phyloP scores from a whole-genome alignment of 2,113 vertebrate genomes.

The Gobius niger region DNA sequence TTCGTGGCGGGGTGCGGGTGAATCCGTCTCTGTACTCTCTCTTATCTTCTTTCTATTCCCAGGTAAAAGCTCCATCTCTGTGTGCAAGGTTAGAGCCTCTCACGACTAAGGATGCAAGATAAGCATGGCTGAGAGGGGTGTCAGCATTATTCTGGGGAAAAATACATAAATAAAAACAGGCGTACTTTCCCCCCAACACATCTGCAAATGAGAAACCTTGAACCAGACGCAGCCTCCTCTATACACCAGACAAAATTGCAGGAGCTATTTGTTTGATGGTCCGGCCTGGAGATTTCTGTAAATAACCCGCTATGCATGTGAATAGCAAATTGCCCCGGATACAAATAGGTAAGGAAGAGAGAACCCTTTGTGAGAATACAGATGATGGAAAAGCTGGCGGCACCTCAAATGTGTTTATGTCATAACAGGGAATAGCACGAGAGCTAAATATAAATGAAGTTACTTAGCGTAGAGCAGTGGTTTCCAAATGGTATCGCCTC shows the following conservation, averaged over 20 bases:
- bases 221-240: constrained; percentile 37
- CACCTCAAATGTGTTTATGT: not conserved
- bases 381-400: not conserved
- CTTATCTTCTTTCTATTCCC: constrained; percentile 41
- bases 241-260: constrained; percentile 11
- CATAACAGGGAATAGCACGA: too few species aligned
- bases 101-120: constrained; percentile 55
- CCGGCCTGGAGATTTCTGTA: constrained; percentile 16
- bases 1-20: not conserved
- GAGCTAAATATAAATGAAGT: not conserved
- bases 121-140: constrained; percentile 54
- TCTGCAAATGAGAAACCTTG: constrained; percentile 59
- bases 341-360: not conserved
- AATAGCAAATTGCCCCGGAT: not conserved
- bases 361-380: not conserved
- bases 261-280: constrained; percentile 26
- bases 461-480: not conserved
- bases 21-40: constrained; percentile 13
- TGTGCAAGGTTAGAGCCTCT: constrained; percentile 22
- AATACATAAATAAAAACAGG: constrained; percentile 59
- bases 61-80: constrained; percentile 55
- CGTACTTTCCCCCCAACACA: constrained; percentile 38
- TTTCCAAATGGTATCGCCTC: not conserved
- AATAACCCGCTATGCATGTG: constrained; percentile 19
- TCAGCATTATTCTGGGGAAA: constrained; percentile 58